Evolutionary conservation across 2,797 vertebrate species (phyloP), one percentile per base, ranked within the genome.

Genomic region (Rhabdomys pumilio): DNA sequence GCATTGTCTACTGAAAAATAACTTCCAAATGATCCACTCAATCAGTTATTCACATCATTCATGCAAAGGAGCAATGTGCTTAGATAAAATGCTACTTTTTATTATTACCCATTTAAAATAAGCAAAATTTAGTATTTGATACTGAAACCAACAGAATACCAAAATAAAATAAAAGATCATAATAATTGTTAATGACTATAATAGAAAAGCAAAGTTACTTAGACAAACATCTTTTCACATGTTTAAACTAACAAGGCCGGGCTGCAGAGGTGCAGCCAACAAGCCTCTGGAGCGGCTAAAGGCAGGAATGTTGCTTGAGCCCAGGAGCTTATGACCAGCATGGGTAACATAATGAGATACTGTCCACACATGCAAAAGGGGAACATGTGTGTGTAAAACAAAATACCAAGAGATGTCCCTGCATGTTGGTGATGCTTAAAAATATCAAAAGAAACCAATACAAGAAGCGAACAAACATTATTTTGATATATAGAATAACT

Each of bases 391-490:
- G 1, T 41, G 26, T 53, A 84, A 41, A n/a, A n/a, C 85, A 88
- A 79, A 94, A 81, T 69, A 69, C 11, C 34, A 88, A 76, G 34
- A 47, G 72, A 94, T 10, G 61, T 53, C 65, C 31, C 73, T 92
- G 61, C 44, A 80, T 65, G 50, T 61, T 44, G 57, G 80, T 44
- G n/a, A 82, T 81, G 47, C 1, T 29, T 90, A 63, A 75, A 76
- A 63, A 50, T n/a, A 31, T 47, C 69, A 91, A 90, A 85, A 90
- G 17, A 41, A 96, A 77, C 19, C 92, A 98, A 67, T 13, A 83
- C 6, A 14, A 86, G 53, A 81, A 47, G 73, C n/a, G 44, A 89
- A 47, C 26, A 22, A 89, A 59, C 61, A 63, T 83, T 0, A 47
- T 77, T 81, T 0, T 11, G 19, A 84, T 14, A 61, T 79, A 44